Conservation (phyloP, 2,797 vertebrate genomes). For the Pyrocephalus nanus region DNA sequence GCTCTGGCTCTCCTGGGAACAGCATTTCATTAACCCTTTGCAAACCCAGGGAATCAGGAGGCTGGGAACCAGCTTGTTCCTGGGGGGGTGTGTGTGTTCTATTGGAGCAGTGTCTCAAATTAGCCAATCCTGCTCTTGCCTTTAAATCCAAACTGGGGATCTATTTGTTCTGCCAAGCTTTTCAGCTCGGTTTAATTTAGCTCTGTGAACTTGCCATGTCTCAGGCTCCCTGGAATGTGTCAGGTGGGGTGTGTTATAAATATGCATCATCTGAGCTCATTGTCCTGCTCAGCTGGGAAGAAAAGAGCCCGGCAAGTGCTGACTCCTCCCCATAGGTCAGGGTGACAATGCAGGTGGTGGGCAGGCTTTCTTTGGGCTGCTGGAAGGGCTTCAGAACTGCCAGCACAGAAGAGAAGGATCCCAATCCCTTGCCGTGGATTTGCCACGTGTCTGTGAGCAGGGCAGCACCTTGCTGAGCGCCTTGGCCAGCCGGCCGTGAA, state of each 20-base stretch:
- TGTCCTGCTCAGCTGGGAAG: background rate
- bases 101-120: background rate
- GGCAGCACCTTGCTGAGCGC: background rate
- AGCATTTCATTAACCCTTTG: conserved; percentile 36
- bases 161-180: conserved; percentile 61
- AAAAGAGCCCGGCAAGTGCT: background rate
- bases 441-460: background rate
- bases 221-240: conserved; percentile 59
- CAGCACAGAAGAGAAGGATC: background rate
- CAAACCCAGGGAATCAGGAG: background rate
- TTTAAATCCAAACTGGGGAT: background rate
- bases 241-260: conserved; percentile 54
- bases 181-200: conserved; percentile 59
- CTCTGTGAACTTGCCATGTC: conserved; percentile 25
- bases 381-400: background rate
- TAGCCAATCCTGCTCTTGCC: conserved; percentile 10
- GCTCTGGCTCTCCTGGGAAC: background rate
- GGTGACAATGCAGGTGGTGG: background rate
- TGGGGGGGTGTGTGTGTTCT: background rate
- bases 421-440: background rate
- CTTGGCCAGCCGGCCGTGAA: background rate
- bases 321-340: background rate
- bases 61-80: background rate
- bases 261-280: conserved; percentile 32
- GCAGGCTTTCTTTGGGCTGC: background rate